Evolutionary conservation across 1,140 invertebrate species (phyloP).

Genomic region (Nasonia giraulti): DNA sequence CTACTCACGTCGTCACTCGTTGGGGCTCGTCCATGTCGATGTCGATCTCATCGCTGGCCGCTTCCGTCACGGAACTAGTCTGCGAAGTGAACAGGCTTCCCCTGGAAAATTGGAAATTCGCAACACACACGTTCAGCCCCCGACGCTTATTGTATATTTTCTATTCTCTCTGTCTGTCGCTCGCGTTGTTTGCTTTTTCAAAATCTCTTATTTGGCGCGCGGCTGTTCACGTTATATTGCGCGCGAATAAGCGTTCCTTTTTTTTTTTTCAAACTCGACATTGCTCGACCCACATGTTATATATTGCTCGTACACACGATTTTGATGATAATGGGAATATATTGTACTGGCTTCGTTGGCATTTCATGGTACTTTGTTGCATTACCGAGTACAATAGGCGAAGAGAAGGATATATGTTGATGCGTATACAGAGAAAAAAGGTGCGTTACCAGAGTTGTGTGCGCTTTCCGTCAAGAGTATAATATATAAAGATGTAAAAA

Average conservation of each 20-base stretch:
- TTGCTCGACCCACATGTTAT: not conserved
- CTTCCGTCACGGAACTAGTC: conserved; percentile 82
- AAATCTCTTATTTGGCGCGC: too few species aligned
- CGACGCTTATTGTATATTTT: not conserved
- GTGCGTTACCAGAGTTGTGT: conserved; percentile 1
- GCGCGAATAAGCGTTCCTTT: conserved; percentile 14
- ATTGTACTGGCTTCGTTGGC: not conserved
- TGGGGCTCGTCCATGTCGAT: conserved; percentile 80
- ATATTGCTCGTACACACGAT: not conserved
- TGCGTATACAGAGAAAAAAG: not conserved
- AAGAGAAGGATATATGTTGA: not conserved
- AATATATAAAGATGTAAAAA: not conserved
- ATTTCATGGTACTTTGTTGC: not conserved
- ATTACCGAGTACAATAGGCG: not conserved
- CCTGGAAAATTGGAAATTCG: conserved; percentile 66
- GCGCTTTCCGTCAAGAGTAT: not conserved
- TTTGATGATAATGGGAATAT: not conserved
- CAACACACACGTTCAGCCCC: conserved; percentile 53
- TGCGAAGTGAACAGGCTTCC: conserved; percentile 79
- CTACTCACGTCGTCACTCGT: conserved; percentile 80
- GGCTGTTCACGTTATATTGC: not conserved
- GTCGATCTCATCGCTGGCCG: conserved; percentile 83
- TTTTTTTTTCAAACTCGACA: conserved; percentile 6
- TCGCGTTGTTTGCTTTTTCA: too few species aligned
- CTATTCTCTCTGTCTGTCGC: not conserved